Evolutionary conservation across 2,888 invertebrate genomes (phyloP), one percentile per base, ranked within the genome.

Genomic region (Diarsia dahlii): DNA sequence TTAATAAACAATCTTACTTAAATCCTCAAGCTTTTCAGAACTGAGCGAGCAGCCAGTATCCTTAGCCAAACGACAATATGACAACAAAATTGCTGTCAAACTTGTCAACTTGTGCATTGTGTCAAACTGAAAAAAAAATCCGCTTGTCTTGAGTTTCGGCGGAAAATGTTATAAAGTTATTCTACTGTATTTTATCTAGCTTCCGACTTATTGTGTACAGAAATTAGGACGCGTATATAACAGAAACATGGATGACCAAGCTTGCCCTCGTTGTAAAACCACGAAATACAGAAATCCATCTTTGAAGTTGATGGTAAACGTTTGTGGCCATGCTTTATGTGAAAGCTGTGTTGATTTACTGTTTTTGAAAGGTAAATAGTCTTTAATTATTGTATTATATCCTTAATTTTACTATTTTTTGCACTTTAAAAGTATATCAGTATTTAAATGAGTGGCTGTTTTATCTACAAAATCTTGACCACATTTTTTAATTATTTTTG

Each of bases 271-370:
- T 94, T 99, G 99, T 96, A 99, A 99, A 97, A 99, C 99, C 58
- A 99, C 98, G 67, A 99, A 99, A 96, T 99, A 99, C 93, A 97
- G 99, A 94, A 99, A 99, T 96, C 99, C 99, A 54, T 98, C 99
- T 0, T 95, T 99, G 74, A 99, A 99, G 93, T 97, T 99, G 97
- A 98, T 99, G 99, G 99, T 99, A 81, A 99, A 99, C 94, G 98
- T 99, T 74, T 99, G 99, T 95, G 99, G 99, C 50, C 99, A 99
- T 97, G 98, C 99, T 58, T 96, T 99, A 89, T 99, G 99, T 96
- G 99, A 99, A 95, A 99, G 98, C 92, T 99, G 99, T 96, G 99
- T 99, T 54, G 99, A 99, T 93, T 97, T 99, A 81, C 96, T 99
- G 50, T 99, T 99, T 96, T 97, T 99, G 28, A 99, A 99, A 97